Evolutionary conservation across 2,888 invertebrate genomes (phyloP), one percentile per base, ranked within the genome.

Genomic region (Cantharis lateralis): DNA sequence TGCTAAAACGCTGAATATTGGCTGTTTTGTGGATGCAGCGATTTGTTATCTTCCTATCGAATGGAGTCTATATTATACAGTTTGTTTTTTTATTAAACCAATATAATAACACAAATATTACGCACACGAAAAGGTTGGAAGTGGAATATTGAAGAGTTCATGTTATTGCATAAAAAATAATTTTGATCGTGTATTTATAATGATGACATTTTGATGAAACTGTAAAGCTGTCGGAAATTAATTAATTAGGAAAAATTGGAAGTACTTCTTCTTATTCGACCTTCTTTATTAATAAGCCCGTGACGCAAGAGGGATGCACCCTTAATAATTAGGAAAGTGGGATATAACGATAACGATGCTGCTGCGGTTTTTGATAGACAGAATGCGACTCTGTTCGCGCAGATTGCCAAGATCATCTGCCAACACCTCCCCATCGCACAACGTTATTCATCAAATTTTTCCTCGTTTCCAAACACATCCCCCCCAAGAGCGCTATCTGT

Each of bases 351-450:
- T 63, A 64, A 71, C 73, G 71, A 68, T 64, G 75, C 75, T 75
- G 75, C 75, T 80, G 79, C 71, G 76, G 78, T 79, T 80, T 76
- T 82, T 83, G 82, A 83, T 82, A 83, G 82, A 82, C 83, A 82
- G 82, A 77, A 77, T 80, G 79, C 75, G 80, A 18, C 79, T 76
- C 77, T 79, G 81, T 77, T 80, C 80, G 82, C 82, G 80, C 82
- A 83, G 83, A 83, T 83, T 83, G 83, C 82, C 79, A 80, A 81
- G 82, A 82, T 83, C 82, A 83, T 83, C 83, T 81, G 80, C 81
- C 80, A 77, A 80, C 78, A 82, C 73, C 81, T 81, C 80, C 78
- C 71, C 75, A 63, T 48, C 48, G 48, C n/a, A 48, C 48, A 48
- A 48, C 7, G n/a, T 48, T 48, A 70, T 70, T 74, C 71, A 70